Evolutionary conservation across 2,888 invertebrate species (phyloP), one percentile per base, ranked within the genome.

Genomic region (Willowsia nigromaculata): DNA sequence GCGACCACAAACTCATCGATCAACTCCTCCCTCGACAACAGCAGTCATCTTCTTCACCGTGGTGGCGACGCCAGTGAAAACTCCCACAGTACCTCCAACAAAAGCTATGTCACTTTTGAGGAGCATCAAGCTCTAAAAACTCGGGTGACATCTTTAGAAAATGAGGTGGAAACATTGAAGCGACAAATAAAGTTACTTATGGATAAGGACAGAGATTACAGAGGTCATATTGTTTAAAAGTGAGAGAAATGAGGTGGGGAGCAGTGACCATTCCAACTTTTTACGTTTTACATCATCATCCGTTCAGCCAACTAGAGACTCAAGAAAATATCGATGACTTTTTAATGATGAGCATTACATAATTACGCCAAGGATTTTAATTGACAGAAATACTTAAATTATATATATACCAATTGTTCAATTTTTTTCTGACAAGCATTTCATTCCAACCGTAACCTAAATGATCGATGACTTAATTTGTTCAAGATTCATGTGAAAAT

Each of bases 111-210:
- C 7, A 78, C 91, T 0, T 90, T 90, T 40, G 92, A 91, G 62
- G 92, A 92, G 59, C 85, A 92, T 82, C 89, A 90, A n/a, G 91
- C 90, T 89, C 81, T 92, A 43, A 85, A 90, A 86, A 91, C 91
- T 13, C 71, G 91, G 62, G 91, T 92, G 22, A 65, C 84, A 1
- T 78, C 65, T 15, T 86, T 92, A 11, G 92, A 92, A 85, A 90
- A 86, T 82, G 92, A 92, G 83, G 85, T 92, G 78, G 92, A 92
- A 59, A 78, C 74, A 4, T 47, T 92, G 18, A 91, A 90, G 68
- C 85, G 90, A 71, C 91, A 92, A 84, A 47, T 92, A 15, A 92
- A 91, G 53, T 25, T 90, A 13, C 74, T 91, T 15, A 47, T 92
- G 33, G 91, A 92, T 15, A 47, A 91, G 33, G 91, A 92, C 65